phyloP scores from a whole-genome alignment of 2,113 vertebrate genomes.

The Shinisaurus crocodilurus region DNA sequence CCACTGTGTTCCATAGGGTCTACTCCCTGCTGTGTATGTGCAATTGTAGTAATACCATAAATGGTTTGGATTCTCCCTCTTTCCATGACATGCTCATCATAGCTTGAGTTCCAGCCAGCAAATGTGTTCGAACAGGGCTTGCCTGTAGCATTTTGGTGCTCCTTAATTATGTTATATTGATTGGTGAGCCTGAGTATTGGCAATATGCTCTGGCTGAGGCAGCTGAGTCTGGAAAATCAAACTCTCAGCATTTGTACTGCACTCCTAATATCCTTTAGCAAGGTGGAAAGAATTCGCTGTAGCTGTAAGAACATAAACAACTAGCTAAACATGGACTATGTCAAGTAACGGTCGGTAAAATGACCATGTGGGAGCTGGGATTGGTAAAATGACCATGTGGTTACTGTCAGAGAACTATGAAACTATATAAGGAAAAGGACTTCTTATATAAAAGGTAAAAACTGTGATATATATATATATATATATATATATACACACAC shows the following conservation, averaged over 20 bases:
- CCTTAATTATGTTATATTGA: slow-evolving; percentile 25
- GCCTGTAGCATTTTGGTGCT: not conserved
- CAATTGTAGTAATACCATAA: not conserved
- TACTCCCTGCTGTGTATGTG: not conserved
- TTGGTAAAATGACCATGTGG: no score
- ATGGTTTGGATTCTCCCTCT: not conserved
- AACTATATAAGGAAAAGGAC: not conserved
- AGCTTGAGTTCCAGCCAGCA: not conserved
- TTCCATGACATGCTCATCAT: not conserved
- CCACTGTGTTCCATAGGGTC: not conserved
- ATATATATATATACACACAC: no score
- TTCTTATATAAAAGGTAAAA: no score
- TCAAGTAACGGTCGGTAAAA: not conserved
- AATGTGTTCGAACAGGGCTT: not conserved
- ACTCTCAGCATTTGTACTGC: not conserved
- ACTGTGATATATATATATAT: no score
- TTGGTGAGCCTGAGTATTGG: slow-evolving; percentile 15
- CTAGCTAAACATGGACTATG: not conserved
- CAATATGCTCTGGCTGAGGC: slow-evolving; percentile 9
- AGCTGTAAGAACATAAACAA: not conserved
- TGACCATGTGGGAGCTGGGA: no score
- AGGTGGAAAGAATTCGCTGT: not conserved
- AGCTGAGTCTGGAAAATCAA: slow-evolving; percentile 8
- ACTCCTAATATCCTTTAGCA: not conserved
- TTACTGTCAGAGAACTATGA: no score